A percentile compares a stretch with the other conserved stretches of the same genome.
These are phyloP conservation scores for Nannoperca obscura DNA, from an alignment of 2,797 vertebrate species.

Conservation along the genomic window DNA sequence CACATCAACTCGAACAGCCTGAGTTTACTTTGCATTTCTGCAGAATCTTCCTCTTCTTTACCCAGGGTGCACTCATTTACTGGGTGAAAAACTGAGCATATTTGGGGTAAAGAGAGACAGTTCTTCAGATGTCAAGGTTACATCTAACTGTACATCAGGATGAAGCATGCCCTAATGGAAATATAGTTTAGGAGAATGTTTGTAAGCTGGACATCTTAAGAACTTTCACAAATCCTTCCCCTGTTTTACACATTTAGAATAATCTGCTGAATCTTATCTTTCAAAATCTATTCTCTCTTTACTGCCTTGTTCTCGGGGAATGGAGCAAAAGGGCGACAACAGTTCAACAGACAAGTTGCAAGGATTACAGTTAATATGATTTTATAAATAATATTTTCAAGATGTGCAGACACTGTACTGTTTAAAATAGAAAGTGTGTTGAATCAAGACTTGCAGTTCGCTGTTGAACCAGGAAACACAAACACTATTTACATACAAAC, in stretches of 20 bases:
- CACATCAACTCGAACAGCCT: background rate
- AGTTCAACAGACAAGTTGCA: background rate
- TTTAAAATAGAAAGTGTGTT: background rate
- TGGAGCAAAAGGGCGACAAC: background rate
- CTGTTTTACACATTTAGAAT: too few relatives aligned
- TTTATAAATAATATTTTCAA: background rate
- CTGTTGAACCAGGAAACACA: background rate
- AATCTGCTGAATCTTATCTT: background rate
- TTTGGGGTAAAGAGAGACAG: background rate
- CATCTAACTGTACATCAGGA: background rate
- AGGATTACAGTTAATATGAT: background rate
- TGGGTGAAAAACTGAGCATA: background rate
- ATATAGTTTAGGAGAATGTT: background rate
- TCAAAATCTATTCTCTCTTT: background rate
- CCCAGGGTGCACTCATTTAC: background rate
- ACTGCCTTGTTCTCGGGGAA: background rate
- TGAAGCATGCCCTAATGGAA: background rate
- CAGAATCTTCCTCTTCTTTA: background rate
- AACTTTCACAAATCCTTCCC: too few relatives aligned
- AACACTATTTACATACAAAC: background rate
- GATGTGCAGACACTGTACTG: background rate
- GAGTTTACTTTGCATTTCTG: background rate
- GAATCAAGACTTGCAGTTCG: fast-evolving
- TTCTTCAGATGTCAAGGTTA: background rate
- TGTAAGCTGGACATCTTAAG: background rate